Evolutionary conservation across 2,797 vertebrate genomes (phyloP).

Genomic region (Xenopus petersii): DNA sequence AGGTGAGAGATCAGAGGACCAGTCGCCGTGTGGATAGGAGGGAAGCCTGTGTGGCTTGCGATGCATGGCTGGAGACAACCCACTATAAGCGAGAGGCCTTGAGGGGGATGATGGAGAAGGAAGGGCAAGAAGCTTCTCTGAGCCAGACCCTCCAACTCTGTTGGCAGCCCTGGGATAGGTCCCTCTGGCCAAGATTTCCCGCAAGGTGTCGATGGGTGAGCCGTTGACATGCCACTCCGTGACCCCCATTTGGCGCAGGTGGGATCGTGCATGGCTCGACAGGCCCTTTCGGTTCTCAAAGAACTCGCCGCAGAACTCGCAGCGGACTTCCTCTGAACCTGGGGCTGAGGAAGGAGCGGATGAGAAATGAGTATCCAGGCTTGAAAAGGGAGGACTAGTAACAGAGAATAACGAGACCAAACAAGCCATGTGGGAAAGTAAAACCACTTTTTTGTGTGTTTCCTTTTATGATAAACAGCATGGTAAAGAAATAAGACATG

Average conservation of each 20-base stretch:
- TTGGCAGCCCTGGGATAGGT: conserved; percentile 76
- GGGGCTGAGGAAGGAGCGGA: conserved; percentile 45
- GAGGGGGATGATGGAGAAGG: conserved; percentile 32
- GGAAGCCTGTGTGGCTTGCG: conserved; percentile 31
- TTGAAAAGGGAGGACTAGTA: conserved; percentile 8
- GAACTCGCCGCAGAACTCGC: conserved; percentile 86
- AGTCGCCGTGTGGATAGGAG: conserved; percentile 31
- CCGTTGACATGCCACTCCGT: conserved; percentile 82
- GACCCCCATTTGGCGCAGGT: conserved; percentile 84
- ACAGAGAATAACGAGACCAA: too few relatives aligned
- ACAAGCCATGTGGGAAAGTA: neutral
- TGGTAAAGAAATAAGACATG: too few relatives aligned
- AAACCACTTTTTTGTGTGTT: too few relatives aligned
- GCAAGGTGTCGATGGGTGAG: conserved; percentile 88
- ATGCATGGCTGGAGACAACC: neutral
- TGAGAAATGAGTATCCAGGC: conserved; percentile 23
- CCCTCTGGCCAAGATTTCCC: conserved; percentile 85
- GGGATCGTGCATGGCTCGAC: conserved; percentile 85
- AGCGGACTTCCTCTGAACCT: conserved; percentile 74
- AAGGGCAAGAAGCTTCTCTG: conserved; percentile 46
- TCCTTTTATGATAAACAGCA: too few relatives aligned
- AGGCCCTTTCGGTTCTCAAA: conserved; percentile 91
- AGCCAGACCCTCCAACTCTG: conserved; percentile 59
- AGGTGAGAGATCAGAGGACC: conserved; percentile 42
- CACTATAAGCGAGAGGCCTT: neutral